Evolutionary conservation across 2,888 invertebrate genomes (phyloP).

Genomic region (Cryptocheilus praepositus): DNA sequence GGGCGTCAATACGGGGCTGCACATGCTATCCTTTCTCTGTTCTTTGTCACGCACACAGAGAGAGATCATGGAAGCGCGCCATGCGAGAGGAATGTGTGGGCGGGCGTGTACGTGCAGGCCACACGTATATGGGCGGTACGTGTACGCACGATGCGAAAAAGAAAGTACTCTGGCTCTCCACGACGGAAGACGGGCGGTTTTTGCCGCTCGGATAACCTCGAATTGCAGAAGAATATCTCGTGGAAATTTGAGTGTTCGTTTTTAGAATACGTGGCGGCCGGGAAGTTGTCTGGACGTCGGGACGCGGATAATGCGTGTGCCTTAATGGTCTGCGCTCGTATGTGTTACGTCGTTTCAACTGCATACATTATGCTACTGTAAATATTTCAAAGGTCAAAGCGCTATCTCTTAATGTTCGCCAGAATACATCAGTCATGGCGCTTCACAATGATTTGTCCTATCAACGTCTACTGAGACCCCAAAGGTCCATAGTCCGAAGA

Average conservation of each 20-base stretch:
- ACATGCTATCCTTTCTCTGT: slow-evolving; percentile 66
- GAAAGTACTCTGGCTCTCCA: slow-evolving; percentile 39
- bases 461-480: no score
- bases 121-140: slow-evolving; percentile 23
- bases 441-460: no score
- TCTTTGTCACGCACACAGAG: slow-evolving; percentile 54
- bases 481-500: no score
- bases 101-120: neutral
- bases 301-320: no score
- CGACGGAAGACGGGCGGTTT: slow-evolving; percentile 46
- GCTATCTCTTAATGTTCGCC: no score
- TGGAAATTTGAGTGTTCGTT: slow-evolving; percentile 6
- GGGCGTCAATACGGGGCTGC: slow-evolving; percentile 71
- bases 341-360: no score
- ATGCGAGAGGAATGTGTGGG: neutral
- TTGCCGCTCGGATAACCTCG: slow-evolving; percentile 48
- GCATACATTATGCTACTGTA: no score
- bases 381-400: no score
- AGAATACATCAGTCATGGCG: no score
- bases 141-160: slow-evolving; percentile 33
- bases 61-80: no score
- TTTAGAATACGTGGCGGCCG: neutral
- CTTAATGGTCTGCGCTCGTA: no score
- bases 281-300: no score
- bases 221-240: slow-evolving; percentile 16